These are phyloP conservation scores for Subacronicta megacephala DNA, from an alignment of 2,888 invertebrate species.

Conservation along the genomic window DNA sequence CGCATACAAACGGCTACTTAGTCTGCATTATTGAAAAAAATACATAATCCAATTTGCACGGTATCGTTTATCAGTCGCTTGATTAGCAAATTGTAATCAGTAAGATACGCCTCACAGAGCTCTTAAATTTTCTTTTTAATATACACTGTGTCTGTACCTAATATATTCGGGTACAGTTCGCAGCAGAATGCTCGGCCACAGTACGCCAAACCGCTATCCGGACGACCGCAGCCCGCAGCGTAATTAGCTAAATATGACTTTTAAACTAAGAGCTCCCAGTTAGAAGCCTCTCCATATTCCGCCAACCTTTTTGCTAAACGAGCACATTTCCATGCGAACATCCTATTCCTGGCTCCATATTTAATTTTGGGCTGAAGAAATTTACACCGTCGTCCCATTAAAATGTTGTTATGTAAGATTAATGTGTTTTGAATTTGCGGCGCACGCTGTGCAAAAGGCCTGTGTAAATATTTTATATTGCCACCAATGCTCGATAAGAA, in stretches of 20 bases:
- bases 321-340: conserved; percentile 71
- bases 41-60: conserved; percentile 27
- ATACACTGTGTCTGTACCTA: conserved; percentile 54
- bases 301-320: conserved; percentile 73
- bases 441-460: conserved; percentile 31
- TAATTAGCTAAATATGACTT: conserved; percentile 87
- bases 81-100: conserved; percentile 53
- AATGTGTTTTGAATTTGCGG: conserved; percentile 63
- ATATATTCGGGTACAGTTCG: conserved; percentile 71
- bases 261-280: conserved; percentile 78
- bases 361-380: conserved; percentile 70
- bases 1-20: conserved; percentile 25
- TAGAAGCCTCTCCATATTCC: conserved; percentile 72
- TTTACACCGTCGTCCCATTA: conserved; percentile 69
- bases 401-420: conserved; percentile 70
- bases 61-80: conserved; percentile 50
- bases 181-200: conserved; percentile 65
- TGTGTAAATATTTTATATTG: conserved; percentile 61
- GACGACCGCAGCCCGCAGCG: conserved; percentile 71
- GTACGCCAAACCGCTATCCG: conserved; percentile 66
- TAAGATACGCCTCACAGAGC: conserved; percentile 53
- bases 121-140: conserved; percentile 62
- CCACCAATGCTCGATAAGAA: conserved; percentile 37
- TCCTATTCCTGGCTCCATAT: conserved; percentile 63
- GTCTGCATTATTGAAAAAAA: conserved; percentile 28